Evolutionary conservation across 2,797 vertebrate species (phyloP).

Genomic region (Sebastes matsubarae): DNA sequence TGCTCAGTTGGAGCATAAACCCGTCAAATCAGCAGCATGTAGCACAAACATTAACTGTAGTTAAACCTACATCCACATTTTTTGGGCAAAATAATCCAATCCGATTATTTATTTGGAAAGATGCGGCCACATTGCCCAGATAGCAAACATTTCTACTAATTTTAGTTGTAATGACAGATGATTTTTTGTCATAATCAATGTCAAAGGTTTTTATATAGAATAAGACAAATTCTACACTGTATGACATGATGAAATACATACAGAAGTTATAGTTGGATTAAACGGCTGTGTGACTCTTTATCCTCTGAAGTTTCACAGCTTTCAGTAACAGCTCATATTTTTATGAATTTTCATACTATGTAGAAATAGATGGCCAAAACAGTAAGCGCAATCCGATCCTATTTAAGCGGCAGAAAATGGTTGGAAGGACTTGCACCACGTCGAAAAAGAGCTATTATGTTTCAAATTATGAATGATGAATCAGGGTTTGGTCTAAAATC

Average conservation of each 20-base stretch:
- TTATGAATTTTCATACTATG: neutral
- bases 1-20: constrained; percentile 46
- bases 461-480: neutral
- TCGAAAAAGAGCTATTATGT: neutral
- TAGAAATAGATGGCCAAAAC: neutral
- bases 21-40: constrained; percentile 54
- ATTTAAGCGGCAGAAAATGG: neutral
- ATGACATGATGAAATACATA: too few relatives aligned
- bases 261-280: too few relatives aligned
- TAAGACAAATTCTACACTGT: neutral
- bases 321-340: neutral
- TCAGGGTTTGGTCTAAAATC: neutral
- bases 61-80: neutral
- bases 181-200: neutral
- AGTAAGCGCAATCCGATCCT: too few relatives aligned
- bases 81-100: neutral
- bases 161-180: too few relatives aligned
- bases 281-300: too few relatives aligned
- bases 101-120: neutral
- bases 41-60: constrained; percentile 61
- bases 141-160: neutral
- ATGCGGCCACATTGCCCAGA: neutral
- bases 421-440: neutral
- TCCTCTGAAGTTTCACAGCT: neutral
- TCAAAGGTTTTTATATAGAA: neutral